phyloP scores from a whole-genome alignment of 2,113 vertebrate genomes.

The Pelusios castaneus region DNA sequence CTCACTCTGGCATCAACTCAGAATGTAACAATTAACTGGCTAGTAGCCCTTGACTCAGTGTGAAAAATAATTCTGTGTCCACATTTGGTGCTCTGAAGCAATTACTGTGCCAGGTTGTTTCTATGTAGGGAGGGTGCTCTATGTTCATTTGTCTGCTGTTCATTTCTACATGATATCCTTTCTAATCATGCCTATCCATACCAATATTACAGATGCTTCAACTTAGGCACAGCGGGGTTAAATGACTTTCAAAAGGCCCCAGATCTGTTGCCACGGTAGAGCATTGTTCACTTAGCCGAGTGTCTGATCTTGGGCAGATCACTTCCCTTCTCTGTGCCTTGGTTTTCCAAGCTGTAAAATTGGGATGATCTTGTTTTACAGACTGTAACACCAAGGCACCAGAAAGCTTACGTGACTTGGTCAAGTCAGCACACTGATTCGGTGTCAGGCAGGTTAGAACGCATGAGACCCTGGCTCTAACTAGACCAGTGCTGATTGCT shows the following conservation, averaged over 20 bases:
- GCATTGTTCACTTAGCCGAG: background rate
- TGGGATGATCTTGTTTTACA: background rate
- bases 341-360: background rate
- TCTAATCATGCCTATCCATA: background rate
- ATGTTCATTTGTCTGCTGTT: background rate
- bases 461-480: background rate
- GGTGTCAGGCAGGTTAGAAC: background rate
- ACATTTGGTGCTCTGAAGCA: too few species aligned
- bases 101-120: background rate
- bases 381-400: background rate
- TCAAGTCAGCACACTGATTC: background rate
- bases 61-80: background rate
- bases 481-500: background rate
- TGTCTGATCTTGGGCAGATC: background rate
- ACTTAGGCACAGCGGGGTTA: background rate
- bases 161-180: background rate
- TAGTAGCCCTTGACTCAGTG: background rate
- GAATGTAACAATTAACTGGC: too few species aligned
- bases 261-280: background rate
- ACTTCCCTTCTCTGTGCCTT: background rate
- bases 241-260: background rate
- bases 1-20: background rate
- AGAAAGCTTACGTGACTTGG: background rate
- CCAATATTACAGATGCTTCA: background rate
- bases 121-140: background rate